Percentiles rank a stretch among this genome's conserved stretches.
phyloP scores from a whole-genome alignment of 2,113 vertebrate genomes.

The Paratilapia polleni region DNA sequence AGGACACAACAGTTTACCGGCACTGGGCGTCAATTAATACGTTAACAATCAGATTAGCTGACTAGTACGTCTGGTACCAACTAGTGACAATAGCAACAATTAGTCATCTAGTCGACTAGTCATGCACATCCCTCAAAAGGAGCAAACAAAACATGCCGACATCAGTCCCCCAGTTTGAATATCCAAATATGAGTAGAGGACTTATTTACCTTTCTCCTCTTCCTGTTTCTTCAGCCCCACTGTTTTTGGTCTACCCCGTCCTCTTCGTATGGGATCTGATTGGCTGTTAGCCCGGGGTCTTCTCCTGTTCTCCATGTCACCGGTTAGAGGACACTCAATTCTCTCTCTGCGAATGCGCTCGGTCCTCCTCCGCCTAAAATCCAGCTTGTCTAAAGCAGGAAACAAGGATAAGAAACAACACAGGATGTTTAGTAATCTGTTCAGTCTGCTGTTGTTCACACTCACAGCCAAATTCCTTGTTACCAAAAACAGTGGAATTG shows the following conservation, averaged over 20 bases:
- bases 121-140: too few relatives aligned
- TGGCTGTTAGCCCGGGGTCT: constrained; percentile 93
- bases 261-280: constrained; percentile 92
- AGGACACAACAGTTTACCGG: too few relatives aligned
- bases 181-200: rapidly evolving
- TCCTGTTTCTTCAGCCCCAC: constrained; percentile 93
- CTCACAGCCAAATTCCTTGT: neutral
- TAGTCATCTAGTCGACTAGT: too few relatives aligned
- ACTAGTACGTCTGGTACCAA: too few relatives aligned
- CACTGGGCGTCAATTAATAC: too few relatives aligned
- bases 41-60: too few relatives aligned
- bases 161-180: neutral
- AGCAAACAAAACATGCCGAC: too few relatives aligned
- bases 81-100: too few relatives aligned
- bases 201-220: constrained; percentile 91
- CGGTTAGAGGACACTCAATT: constrained; percentile 87
- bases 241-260: constrained; percentile 93
- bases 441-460: neutral
- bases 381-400: constrained; percentile 86
- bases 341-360: constrained; percentile 93
- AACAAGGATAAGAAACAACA: neutral
- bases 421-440: neutral
- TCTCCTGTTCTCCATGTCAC: constrained; percentile 92
- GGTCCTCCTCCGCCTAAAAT: constrained; percentile 92
- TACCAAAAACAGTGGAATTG: too few relatives aligned